Evolutionary conservation across 2,113 vertebrate species (phyloP), one percentile per base, ranked within the genome.

Genomic region (Aphyosemion australe): DNA sequence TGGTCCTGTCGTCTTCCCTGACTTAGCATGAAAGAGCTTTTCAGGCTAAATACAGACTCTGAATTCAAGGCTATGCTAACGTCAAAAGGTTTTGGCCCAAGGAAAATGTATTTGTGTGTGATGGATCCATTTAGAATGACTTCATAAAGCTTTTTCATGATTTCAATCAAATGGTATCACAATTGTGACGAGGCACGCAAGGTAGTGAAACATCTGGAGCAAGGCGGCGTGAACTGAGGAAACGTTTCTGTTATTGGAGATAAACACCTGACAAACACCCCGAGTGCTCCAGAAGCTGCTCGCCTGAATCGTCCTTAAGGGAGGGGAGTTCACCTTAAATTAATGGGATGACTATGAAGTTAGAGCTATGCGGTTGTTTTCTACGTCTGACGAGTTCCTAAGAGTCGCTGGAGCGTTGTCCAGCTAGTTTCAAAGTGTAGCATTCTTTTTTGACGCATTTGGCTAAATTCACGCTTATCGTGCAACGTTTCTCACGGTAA

Each of bases 401-500:
- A 21, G 31, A 37, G 49, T 72, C 20, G 43, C 47, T 69, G 20
- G 66, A 55, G 19, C 19, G 10, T 39, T 39, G 54, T 55, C 26
- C 26, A 26, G 41, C 64, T 65, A 52, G 26, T 26, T 75, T 20
- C 43, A 34, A 79, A 61, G 59, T 76, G 46, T 69, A 79, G 26
- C 49, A 46, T 66, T 78, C 48, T 58, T 64, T 79, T 52, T 72
- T 82, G 79, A 78, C 65, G 5, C 49, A 47, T 76, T 82, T 68
- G 70, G 80, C 68, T 18, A 63, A 67, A 74, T 80, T 58, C 31
- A 55, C 15, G 1, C 20, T 50, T 77, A 56, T 52, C 81, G 63
- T 80, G 75, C 82, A 50, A 80, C 50, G 53, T 34, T 48, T 80
- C 72, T 74, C 69, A 52, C 51, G 37, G 65, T 72, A 85, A 84